Conservation (phyloP, 2,888 invertebrate species). For the Microctonus hyperodae region DNA sequence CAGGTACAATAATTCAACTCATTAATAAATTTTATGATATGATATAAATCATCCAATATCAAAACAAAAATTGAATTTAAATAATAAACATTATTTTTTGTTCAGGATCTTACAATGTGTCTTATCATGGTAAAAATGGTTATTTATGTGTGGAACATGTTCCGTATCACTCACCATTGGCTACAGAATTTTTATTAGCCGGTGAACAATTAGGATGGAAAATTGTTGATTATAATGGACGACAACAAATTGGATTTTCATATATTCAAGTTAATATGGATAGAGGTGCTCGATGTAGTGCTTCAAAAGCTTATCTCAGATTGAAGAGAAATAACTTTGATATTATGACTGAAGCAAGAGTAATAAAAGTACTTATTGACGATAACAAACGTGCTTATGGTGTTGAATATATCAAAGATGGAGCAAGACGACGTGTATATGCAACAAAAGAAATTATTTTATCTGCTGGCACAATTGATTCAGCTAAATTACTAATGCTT, state of each 20-base stretch:
- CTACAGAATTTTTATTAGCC: slow-evolving; percentile 57
- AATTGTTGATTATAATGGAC: slow-evolving; percentile 62
- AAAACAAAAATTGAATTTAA: not conserved
- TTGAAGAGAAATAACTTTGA: slow-evolving; percentile 61
- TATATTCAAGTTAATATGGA: slow-evolving; percentile 66
- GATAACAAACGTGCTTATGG: slow-evolving; percentile 54
- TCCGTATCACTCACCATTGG: slow-evolving; percentile 58
- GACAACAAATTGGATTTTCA: slow-evolving; percentile 66
- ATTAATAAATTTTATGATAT: no score
- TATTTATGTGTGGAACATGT: slow-evolving; percentile 60
- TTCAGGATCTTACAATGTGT: slow-evolving; percentile 65
- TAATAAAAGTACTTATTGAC: slow-evolving; percentile 52
- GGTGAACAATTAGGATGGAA: slow-evolving; percentile 59
- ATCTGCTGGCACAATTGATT: slow-evolving; percentile 80
- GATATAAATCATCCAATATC: not conserved
- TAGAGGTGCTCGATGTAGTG: slow-evolving; percentile 65
- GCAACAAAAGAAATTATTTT: slow-evolving; percentile 71
- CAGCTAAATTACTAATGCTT: slow-evolving; percentile 77
- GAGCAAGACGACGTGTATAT: slow-evolving; percentile 63
- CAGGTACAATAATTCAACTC: slow-evolving; percentile 31
- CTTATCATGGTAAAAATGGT: slow-evolving; percentile 61
- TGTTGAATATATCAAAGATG: slow-evolving; percentile 66
- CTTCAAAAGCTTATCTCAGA: slow-evolving; percentile 66
- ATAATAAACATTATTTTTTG: slow-evolving; percentile 49
- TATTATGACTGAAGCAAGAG: slow-evolving; percentile 53